phyloP scores from a whole-genome alignment of 1,140 invertebrate species.

The Drosophila melanica region DNA sequence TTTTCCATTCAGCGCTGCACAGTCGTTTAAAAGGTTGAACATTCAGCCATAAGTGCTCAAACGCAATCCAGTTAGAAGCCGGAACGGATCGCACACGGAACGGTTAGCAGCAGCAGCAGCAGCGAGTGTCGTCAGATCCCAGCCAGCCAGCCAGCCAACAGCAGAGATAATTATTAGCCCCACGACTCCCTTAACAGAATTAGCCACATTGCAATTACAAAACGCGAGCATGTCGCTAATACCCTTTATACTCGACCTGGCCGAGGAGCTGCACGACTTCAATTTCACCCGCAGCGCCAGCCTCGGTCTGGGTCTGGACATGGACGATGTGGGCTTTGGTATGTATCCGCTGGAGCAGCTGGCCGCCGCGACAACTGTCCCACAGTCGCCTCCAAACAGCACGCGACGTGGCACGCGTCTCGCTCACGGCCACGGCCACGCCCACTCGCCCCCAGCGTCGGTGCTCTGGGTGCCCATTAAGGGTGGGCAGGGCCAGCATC shows the following conservation, averaged over 20 bases:
- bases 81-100: constrained; percentile 72
- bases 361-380: constrained; percentile 42
- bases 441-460: constrained; percentile 42
- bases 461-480: constrained; percentile 73
- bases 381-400: constrained; percentile 47
- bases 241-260: constrained; percentile 81
- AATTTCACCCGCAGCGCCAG: constrained; percentile 54
- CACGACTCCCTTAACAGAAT: neutral
- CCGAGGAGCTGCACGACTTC: constrained; percentile 79
- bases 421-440: constrained; percentile 31
- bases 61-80: constrained; percentile 78
- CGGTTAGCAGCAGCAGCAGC: neutral
- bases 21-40: constrained; percentile 75
- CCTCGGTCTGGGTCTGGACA: constrained; percentile 40
- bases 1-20: constrained; percentile 83
- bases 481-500: constrained; percentile 58
- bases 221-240: constrained; percentile 71
- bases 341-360: constrained; percentile 71
- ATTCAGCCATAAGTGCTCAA: constrained; percentile 81
- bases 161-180: constrained; percentile 2
- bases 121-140: constrained; percentile 4
- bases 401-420: constrained; percentile 41
- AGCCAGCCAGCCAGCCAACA: constrained; percentile 8
- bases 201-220: constrained; percentile 1
- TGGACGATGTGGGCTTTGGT: constrained; percentile 76